A percentile compares a stretch with the other conserved stretches of the same genome.
Conservation (phyloP, 2,113 vertebrate species). For the Oryzias javanicus region DNA sequence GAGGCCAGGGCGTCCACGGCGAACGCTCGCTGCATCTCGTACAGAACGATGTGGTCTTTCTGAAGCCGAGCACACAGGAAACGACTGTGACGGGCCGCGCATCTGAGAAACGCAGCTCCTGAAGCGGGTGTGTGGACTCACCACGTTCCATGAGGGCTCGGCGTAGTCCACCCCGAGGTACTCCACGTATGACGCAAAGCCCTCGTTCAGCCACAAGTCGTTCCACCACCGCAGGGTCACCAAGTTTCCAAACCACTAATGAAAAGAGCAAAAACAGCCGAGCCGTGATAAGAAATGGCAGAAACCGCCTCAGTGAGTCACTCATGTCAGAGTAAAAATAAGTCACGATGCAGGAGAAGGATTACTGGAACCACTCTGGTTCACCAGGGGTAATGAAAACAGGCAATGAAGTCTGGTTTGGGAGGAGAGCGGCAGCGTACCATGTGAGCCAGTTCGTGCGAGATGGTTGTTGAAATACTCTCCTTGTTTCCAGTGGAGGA, state of each 20-base stretch:
- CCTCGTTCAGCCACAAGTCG: conserved; percentile 94
- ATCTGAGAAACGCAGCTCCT: not conserved
- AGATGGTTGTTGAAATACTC: conserved; percentile 81
- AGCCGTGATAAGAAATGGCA: not conserved
- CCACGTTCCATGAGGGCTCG: conserved; percentile 81
- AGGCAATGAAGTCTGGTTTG: not conserved
- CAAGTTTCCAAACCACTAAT: conserved; percentile 95
- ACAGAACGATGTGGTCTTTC: conserved; percentile 85
- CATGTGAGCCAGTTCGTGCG: conserved; percentile 94
- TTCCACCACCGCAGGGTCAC: conserved; percentile 95
- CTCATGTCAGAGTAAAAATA: too few relatives aligned
- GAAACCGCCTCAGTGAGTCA: too few relatives aligned
- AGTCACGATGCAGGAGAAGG: too few relatives aligned
- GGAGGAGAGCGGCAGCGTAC: conserved; percentile 60
- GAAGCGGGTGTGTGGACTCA: conserved; percentile 44
- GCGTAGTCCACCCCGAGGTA: conserved; percentile 84
- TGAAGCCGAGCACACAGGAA: conserved; percentile 49
- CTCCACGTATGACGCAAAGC: conserved; percentile 91
- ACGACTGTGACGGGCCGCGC: not conserved
- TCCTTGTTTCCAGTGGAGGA: conserved; percentile 90
- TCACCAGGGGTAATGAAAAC: too few relatives aligned
- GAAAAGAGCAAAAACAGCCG: not conserved
- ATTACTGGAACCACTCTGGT: too few relatives aligned
- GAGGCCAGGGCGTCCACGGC: conserved; percentile 81
- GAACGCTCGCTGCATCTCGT: conserved; percentile 84